Percentiles rank a stretch among this genome's conserved stretches.
phyloP scores from a whole-genome alignment of 2,888 invertebrate species.

The Agriotes lineatus region DNA sequence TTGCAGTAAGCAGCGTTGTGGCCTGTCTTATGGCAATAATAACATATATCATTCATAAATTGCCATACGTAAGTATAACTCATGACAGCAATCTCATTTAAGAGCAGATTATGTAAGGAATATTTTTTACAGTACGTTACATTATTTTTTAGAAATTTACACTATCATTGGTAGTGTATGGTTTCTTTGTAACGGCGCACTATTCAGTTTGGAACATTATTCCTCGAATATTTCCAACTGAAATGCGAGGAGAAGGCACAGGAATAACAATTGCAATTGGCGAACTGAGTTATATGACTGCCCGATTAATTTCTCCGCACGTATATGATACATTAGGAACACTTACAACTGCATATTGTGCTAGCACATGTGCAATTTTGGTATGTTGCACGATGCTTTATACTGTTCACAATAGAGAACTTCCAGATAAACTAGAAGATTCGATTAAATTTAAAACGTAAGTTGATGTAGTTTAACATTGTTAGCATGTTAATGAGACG shows the following conservation, averaged over 20 bases:
- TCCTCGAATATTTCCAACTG: slow-evolving; percentile 55
- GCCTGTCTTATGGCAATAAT: neutral
- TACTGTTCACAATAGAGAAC: slow-evolving; percentile 23
- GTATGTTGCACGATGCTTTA: neutral
- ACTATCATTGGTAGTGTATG: slow-evolving; percentile 1
- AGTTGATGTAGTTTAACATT: neutral
- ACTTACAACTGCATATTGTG: neutral
- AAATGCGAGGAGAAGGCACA: slow-evolving; percentile 9
- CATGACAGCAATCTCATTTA: no score
- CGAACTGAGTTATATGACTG: neutral
- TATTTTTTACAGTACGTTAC: neutral
- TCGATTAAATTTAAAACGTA: slow-evolving; percentile 13
- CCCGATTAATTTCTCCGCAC: neutral
- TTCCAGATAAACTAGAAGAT: slow-evolving; percentile 27
- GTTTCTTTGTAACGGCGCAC: neutral
- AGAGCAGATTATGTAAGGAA: neutral
- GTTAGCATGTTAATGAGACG: no score
- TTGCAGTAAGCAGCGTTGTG: neutral
- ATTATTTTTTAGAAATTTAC: neutral
- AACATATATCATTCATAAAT: neutral
- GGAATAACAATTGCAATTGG: slow-evolving; percentile 9
- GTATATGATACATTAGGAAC: neutral
- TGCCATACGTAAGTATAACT: no score
- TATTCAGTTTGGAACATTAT: slow-evolving; percentile 17
- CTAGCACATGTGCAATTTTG: neutral